Evolutionary conservation across 2,113 vertebrate genomes (phyloP).

Genomic region (western clawed frog (Xenopus tropicalis)): DNA sequence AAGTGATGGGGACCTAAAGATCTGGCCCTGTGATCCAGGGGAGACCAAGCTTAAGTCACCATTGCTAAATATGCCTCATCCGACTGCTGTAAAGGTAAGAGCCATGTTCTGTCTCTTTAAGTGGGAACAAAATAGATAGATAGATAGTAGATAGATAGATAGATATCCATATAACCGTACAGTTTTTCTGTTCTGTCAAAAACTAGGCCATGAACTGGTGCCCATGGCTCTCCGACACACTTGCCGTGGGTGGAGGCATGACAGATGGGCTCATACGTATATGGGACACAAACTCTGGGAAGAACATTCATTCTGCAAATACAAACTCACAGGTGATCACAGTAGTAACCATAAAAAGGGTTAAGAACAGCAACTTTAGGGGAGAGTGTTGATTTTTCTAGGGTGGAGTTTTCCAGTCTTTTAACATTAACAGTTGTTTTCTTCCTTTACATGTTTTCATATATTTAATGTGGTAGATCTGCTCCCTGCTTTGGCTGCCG

Average conservation of each 20-base stretch:
- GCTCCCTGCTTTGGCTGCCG: constrained; percentile 68
- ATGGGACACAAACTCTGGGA: constrained; percentile 63
- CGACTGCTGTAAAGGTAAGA: constrained; percentile 71
- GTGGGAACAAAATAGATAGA: not conserved
- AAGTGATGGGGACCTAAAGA: constrained; percentile 59
- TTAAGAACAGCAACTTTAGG: not conserved
- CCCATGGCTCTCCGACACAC: constrained; percentile 66
- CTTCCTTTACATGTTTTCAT: not conserved
- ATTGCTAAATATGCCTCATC: constrained; percentile 54
- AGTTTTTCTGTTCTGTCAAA: not conserved
- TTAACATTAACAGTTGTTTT: not conserved
- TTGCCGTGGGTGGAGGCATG: constrained; percentile 71
- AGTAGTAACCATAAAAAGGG: too few relatives aligned
- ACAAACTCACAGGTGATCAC: constrained; percentile 72
- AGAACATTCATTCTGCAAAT: constrained; percentile 55
- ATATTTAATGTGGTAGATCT: constrained; percentile 60
- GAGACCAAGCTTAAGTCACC: constrained; percentile 47
- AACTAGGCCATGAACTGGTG: constrained; percentile 70
- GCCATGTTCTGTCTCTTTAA: not conserved
- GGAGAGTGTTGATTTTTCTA: not conserved
- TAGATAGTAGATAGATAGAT: too few relatives aligned
- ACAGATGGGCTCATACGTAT: constrained; percentile 67
- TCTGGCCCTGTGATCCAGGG: constrained; percentile 63
- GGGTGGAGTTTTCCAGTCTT: not conserved
- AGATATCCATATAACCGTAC: not conserved